Evolutionary conservation across 2,888 invertebrate species (phyloP), one percentile per base, ranked within the genome.

Genomic region (Scelioninae gen. 2): DNA sequence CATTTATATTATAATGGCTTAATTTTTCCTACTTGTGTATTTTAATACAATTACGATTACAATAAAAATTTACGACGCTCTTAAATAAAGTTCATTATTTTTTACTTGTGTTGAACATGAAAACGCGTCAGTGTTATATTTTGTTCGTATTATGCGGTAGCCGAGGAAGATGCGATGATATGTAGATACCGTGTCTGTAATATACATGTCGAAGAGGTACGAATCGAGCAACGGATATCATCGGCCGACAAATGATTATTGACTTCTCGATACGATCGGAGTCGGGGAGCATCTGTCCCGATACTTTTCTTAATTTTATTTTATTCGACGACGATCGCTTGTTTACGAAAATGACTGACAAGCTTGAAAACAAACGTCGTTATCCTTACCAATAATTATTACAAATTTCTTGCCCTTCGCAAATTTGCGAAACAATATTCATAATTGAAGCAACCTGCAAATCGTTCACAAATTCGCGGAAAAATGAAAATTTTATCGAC

Each of bases 171-270:
- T 25, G 45, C 53, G 64, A 58, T 58, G 45, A 53, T 68, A 53
- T 53, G 45, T 45, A 60, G 68, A 68, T 68, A 45, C 18, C 41
- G 46, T 2, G 60, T 37, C 33, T 22, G 58, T 58, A 67, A 67
- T 58, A 67, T 58, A 58, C 58, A 58, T 43, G 68, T 55, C 58
- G 50, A 58, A 52, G 45, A 45, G 41, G 48, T 25, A 31, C 37
- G 68, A 68, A 45, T 60, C 46, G 68, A 18, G 39, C 52, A 37
- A 25, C 43, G 67, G 53, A 60, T 68, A 68, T 68, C 60, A 68
- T 68, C 53, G 28, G 13, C 55, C 68, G 68, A 68, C 68, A 68
- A 68, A 68, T 68, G 68, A 68, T 68, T 60, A 60, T 68, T 68
- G 68, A 60, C 58, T 68, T 22, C 39, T 22, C 37, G 68, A 68